Evolutionary conservation across 2,113 vertebrate genomes (phyloP), one percentile per base, ranked within the genome.

Genomic region (Hippopotamus amphibius): DNA sequence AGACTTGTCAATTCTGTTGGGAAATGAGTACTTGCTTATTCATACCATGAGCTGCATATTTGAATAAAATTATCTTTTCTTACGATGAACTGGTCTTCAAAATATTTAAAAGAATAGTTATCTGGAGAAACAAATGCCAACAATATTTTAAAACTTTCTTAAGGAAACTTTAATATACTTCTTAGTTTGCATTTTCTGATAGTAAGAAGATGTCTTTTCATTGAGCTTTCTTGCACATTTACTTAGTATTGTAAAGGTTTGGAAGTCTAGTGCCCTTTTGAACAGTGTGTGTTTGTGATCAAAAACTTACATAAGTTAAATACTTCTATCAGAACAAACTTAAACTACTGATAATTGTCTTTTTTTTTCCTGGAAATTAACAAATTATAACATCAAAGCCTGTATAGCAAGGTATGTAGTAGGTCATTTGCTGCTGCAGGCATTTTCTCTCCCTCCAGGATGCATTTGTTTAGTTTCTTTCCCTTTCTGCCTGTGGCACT

Each of bases 381-480:
- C 98, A 98, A 99, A 98, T 99, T 98, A 98, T 95, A 98, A 97
- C 97, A 99, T 99, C 97, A 99, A 97, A 98, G 98, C 81, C 77
- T 97, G 94, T 97, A 81, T 97, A 88, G 95, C 87, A 89, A 98
- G 96, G 98, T 99, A 98, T 98, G 97, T 98, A 99, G 98, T 99
- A 99, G 99, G 99, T 99, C 98, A 99, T 99, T 99, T 98, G 98
- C 95, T 97, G 98, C 99, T 98, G 95, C 97, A 98, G 99, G 98
- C 98, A 11, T 97, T 99, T 97, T 98, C 69, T 98, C 97, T 99
- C 99, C 99, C 99, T 98, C 95, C 98, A 99, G 98, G 98, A 99
- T 98, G 98, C 98, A 98, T 98, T 99, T 99, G 99, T 99, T 99
- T 99, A 99, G 99, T 99, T 99, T 99, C 98, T 99, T 97, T 99